A percentile compares a stretch with the other conserved stretches of the same genome.
phyloP scores from a whole-genome alignment of 2,888 invertebrate genomes.

The Phragmatobia fuliginosa region DNA sequence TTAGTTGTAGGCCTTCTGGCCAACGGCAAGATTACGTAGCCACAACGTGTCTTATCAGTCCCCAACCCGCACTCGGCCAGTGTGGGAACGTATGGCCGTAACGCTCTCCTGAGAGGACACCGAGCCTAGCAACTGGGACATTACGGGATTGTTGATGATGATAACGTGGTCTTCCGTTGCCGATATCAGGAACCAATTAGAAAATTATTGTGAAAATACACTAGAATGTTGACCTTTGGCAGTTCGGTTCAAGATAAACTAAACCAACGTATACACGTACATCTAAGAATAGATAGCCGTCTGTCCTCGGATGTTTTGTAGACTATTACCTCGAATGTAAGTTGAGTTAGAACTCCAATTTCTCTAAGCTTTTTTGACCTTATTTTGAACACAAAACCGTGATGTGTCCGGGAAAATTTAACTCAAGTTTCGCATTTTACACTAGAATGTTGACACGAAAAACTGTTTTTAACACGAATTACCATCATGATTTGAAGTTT shows the following conservation, averaged over 20 bases:
- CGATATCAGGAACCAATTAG: neutral
- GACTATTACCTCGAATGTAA: neutral
- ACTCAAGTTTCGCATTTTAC: neutral
- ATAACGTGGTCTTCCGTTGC: too few species aligned
- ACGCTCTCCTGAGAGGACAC: too few species aligned
- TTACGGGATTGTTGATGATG: too few species aligned
- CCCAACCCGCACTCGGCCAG: too few species aligned
- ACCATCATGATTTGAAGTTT: too few species aligned
- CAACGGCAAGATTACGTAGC: too few species aligned
- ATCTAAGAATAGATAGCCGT: neutral
- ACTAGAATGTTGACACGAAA: neutral
- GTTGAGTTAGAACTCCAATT: neutral
- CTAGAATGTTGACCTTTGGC: neutral
- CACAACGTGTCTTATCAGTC: too few species aligned
- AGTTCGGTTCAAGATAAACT: neutral
- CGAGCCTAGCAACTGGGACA: too few species aligned
- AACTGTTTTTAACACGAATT: too few species aligned
- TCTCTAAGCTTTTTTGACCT: neutral
- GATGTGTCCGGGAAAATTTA: neutral
- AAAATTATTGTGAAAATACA: neutral
- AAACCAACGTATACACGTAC: neutral
- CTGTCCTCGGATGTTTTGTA: neutral
- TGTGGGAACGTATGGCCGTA: too few species aligned
- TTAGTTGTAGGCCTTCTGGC: too few species aligned
- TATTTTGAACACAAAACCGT: neutral